Evolutionary conservation across 2,113 vertebrate species (phyloP).

Genomic region (Cyprinus carpio): DNA sequence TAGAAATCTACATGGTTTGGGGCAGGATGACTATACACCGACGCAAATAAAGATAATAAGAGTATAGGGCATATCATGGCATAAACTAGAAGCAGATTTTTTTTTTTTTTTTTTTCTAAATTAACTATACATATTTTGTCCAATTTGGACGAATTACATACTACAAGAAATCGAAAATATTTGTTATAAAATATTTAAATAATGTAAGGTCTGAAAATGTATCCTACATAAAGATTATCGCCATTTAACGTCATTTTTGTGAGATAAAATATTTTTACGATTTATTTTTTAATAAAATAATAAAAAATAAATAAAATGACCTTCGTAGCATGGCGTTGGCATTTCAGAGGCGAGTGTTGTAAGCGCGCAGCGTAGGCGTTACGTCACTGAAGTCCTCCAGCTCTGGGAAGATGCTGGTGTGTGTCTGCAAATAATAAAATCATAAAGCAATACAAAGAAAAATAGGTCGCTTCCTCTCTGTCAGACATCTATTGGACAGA

Average conservation of each 20-base stretch:
- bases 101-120: background rate
- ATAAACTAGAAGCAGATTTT: background rate
- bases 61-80: background rate
- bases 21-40: background rate
- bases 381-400: slow-evolving; percentile 80
- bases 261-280: background rate
- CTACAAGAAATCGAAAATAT: background rate
- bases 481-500: slow-evolving; percentile 10
- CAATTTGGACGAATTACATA: background rate
- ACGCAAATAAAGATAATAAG: background rate
- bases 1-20: background rate
- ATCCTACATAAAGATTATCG: background rate
- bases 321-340: slow-evolving; percentile 53
- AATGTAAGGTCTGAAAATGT: background rate
- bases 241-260: too few relatives aligned
- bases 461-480: slow-evolving; percentile 29
- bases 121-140: background rate
- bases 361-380: slow-evolving; percentile 73
- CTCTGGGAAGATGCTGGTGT: slow-evolving; percentile 71
- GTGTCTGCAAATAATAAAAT: slow-evolving; percentile 68
- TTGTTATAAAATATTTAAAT: background rate
- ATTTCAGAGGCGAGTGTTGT: slow-evolving; percentile 58
- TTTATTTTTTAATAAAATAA: background rate
- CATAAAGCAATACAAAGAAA: slow-evolving; percentile 57
- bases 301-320: background rate